Conservation (phyloP, 2,113 vertebrate genomes). For the Chrysemys picta region DNA sequence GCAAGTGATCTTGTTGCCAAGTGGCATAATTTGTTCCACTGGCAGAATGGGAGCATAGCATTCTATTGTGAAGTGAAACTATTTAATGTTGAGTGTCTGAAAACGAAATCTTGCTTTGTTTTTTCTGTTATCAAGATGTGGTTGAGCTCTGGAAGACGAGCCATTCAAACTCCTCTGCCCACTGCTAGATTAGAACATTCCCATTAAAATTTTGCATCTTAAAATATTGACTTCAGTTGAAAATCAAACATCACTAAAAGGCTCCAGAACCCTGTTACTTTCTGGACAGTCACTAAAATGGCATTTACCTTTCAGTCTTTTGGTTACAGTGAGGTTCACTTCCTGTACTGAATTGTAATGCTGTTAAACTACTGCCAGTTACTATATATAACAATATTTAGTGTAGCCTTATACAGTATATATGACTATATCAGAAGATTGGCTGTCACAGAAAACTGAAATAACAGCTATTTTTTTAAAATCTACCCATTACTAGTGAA, state of each 20-base stretch:
- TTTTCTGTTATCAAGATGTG: background rate
- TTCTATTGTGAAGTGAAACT: background rate
- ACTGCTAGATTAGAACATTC: background rate
- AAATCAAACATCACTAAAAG: background rate
- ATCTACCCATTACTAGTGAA: background rate
- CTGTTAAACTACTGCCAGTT: background rate
- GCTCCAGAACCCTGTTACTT: background rate
- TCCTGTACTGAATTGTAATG: background rate
- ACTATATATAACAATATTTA: fast-evolving
- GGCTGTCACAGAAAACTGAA: background rate
- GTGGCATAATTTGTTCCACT: background rate
- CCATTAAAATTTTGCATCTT: background rate
- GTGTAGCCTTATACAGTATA: background rate
- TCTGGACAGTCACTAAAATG: background rate
- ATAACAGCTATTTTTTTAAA: background rate
- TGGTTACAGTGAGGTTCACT: background rate
- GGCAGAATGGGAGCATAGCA: background rate
- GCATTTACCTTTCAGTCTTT: background rate
- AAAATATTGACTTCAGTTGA: background rate
- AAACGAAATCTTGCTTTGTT: background rate
- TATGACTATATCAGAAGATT: background rate
- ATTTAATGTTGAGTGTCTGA: background rate
- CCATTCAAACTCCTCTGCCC: background rate
- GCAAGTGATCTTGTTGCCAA: background rate
- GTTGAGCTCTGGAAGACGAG: background rate